Evolutionary conservation across 2,797 vertebrate species (phyloP).

Genomic region (Momotus momota): DNA sequence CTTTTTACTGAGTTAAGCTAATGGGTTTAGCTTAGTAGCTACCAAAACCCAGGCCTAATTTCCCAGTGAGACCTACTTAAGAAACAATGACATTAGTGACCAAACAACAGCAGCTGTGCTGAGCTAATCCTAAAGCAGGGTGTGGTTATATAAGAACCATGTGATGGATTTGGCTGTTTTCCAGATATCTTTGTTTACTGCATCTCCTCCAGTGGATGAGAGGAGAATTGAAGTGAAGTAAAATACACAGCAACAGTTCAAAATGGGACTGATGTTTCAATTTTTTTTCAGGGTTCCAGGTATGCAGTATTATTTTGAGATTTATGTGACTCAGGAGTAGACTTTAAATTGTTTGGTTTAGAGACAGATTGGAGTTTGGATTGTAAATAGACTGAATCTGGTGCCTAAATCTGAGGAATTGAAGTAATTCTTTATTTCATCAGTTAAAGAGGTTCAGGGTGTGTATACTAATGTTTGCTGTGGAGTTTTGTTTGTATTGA

Average conservation of each 20-base stretch:
- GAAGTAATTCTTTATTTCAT: neutral
- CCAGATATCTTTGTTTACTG: neutral
- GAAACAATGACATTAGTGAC: neutral
- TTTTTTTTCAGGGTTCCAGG: neutral
- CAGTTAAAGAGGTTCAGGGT: neutral
- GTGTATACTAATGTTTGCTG: accelerated
- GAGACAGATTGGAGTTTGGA: neutral
- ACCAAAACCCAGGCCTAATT: neutral
- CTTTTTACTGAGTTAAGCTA: neutral
- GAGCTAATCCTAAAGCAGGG: neutral
- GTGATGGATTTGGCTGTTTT: neutral
- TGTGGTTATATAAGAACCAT: neutral
- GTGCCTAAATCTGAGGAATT: neutral
- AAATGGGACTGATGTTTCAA: neutral
- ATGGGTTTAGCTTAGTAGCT: neutral
- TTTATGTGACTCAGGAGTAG: neutral
- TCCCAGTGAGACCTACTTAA: neutral
- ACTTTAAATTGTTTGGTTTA: neutral
- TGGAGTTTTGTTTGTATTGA: neutral
- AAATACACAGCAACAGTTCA: neutral
- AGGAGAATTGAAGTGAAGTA: neutral
- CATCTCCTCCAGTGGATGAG: neutral
- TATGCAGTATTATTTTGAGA: neutral
- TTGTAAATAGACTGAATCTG: neutral
- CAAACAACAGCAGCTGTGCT: neutral